Evolutionary conservation across 2,113 vertebrate genomes (phyloP).

Genomic region (Oncorhynchus keta): DNA sequence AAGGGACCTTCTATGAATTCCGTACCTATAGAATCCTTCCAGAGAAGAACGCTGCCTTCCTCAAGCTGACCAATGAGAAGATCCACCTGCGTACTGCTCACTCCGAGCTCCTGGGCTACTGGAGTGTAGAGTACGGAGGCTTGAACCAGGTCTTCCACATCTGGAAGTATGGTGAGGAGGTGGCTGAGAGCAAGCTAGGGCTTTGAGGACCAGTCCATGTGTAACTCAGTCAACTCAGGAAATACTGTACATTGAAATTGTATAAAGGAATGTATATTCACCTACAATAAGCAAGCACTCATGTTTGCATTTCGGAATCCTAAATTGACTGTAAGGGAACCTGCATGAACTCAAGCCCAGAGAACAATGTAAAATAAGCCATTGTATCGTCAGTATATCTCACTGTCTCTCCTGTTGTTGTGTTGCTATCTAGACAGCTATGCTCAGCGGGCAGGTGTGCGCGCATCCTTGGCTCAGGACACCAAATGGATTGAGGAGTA

Average conservation of each 20-base stretch:
- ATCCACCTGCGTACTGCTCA: conserved; percentile 82
- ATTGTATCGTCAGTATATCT: not conserved
- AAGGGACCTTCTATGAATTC: conserved; percentile 85
- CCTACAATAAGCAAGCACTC: no score
- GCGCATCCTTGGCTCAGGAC: conserved; percentile 78
- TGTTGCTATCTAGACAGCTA: conserved; percentile 78
- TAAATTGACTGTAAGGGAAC: no score
- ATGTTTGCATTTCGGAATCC: no score
- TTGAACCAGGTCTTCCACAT: conserved; percentile 88
- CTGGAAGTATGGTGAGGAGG: conserved; percentile 85
- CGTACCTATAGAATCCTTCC: conserved; percentile 85
- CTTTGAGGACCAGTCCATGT: not conserved
- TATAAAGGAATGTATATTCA: no score
- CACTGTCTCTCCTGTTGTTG: not conserved
- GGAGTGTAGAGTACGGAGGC: conserved; percentile 85
- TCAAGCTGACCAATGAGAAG: conserved; percentile 78
- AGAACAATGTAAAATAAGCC: not conserved
- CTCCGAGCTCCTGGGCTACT: conserved; percentile 87
- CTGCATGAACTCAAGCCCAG: not conserved
- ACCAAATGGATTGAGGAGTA: conserved; percentile 83
- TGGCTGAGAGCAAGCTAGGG: not conserved
- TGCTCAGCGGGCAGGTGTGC: conserved; percentile 79
- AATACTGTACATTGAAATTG: no score
- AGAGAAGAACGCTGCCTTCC: conserved; percentile 79
- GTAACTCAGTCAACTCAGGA: not conserved